Conservation (phyloP, 30 jellyfish, hydroid and myxozoan genomes). For the Morbakka virulenta region DNA sequence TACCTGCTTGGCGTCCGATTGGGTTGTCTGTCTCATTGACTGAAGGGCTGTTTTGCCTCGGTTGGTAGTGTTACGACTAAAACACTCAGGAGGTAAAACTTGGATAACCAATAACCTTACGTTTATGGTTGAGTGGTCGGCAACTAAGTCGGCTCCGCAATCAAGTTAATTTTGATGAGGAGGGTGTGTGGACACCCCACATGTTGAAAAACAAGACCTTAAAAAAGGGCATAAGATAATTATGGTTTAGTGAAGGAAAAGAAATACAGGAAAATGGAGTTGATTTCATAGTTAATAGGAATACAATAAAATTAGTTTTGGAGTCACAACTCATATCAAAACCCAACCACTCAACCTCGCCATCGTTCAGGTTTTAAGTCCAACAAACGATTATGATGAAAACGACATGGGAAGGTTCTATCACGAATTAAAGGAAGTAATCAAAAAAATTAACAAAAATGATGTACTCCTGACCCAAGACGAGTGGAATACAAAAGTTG, state of each 20-base stretch:
- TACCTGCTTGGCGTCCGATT: too few relatives aligned
- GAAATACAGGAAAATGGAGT: constrained; percentile 9
- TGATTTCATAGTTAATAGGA: constrained; percentile 16
- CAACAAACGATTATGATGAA: constrained; percentile 4
- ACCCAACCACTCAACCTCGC: constrained; percentile 6
- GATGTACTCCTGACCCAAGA: constrained; percentile 9
- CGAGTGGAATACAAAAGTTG: constrained; percentile 40
- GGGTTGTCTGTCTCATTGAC: too few relatives aligned
- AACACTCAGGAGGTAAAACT: too few relatives aligned
- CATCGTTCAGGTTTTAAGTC: constrained; percentile 27
- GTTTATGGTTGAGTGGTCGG: neutral
- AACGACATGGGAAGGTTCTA: constrained; percentile 14
- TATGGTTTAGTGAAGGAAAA: constrained; percentile 21
- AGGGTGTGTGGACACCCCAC: constrained; percentile 1
- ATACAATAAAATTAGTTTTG: constrained; percentile 8
- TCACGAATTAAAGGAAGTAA: constrained; percentile 1
- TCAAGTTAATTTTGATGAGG: neutral
- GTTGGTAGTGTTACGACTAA: too few relatives aligned
- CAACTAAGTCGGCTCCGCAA: neutral
- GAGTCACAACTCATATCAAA: constrained; percentile 14
- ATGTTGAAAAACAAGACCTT: neutral
- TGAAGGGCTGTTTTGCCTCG: too few relatives aligned
- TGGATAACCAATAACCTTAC: too few relatives aligned
- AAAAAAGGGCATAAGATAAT: neutral
- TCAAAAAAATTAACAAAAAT: neutral